A percentile compares a stretch with the other conserved stretches of the same genome.
Conservation (phyloP, 2,113 vertebrate genomes). For the Cololabis saira region DNA sequence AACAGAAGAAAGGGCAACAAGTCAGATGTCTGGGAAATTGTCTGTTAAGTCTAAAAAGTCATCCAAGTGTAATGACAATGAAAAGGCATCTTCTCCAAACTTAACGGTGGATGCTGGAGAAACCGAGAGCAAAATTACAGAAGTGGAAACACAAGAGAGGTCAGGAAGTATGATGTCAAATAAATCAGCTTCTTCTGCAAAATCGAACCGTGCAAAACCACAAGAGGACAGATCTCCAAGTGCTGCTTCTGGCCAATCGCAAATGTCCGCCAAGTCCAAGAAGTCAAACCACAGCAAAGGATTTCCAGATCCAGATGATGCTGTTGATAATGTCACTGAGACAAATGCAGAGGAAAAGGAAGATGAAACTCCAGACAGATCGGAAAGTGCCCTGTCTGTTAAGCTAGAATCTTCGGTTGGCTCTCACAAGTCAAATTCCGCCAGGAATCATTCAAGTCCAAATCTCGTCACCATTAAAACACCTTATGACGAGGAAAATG, state of each 20-base stretch:
- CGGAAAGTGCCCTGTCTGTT: slow-evolving; percentile 49
- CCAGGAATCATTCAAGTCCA: slow-evolving; percentile 15
- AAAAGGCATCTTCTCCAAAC: not conserved
- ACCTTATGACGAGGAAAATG: slow-evolving; percentile 39
- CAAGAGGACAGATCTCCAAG: slow-evolving; percentile 37
- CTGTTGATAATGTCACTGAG: not conserved
- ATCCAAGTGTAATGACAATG: slow-evolving; percentile 9
- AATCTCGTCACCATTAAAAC: slow-evolving; percentile 47
- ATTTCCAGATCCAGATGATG: slow-evolving; percentile 23
- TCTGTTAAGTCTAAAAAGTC: slow-evolving; percentile 50
- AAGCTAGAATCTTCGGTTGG: slow-evolving; percentile 55
- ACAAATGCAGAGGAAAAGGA: slow-evolving; percentile 8
- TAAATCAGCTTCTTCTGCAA: slow-evolving; percentile 54
- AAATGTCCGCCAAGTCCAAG: slow-evolving; percentile 34
- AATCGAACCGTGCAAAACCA: slow-evolving; percentile 20
- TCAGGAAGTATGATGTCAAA: slow-evolving; percentile 11
- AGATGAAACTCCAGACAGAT: slow-evolving; percentile 4
- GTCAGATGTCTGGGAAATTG: slow-evolving; percentile 40
- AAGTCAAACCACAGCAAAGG: slow-evolving; percentile 27
- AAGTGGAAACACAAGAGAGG: slow-evolving; percentile 23
- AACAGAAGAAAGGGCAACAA: slow-evolving; percentile 38
- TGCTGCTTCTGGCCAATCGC: slow-evolving; percentile 37
- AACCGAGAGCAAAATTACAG: not conserved
- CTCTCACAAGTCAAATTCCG: slow-evolving; percentile 44
- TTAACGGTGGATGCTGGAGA: slow-evolving; percentile 9